These are phyloP conservation scores for Agapornis roseicollis DNA, from an alignment of 2,113 vertebrate genomes.

Conservation along the genomic window DNA sequence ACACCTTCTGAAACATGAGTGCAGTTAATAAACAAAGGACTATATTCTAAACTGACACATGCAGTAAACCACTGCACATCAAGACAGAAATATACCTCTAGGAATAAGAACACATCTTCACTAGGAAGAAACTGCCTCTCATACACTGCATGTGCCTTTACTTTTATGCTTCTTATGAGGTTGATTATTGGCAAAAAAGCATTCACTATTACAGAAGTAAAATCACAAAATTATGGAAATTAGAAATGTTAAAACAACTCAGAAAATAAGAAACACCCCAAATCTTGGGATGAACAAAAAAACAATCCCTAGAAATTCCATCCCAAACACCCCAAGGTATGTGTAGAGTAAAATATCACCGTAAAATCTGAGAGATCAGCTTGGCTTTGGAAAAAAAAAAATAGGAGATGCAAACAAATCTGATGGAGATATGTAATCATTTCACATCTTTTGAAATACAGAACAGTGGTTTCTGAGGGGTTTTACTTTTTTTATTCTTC, in stretches of 20 bases:
- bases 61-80: background rate
- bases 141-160: background rate
- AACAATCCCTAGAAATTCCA: background rate
- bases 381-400: background rate
- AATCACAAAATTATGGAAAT: background rate
- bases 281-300: background rate
- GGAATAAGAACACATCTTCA: background rate
- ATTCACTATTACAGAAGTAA: background rate
- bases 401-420: background rate
- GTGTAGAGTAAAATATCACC: background rate
- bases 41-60: background rate
- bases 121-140: background rate
- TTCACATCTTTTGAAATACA: conserved; percentile 10
- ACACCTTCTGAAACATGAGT: conserved; percentile 5
- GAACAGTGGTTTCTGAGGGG: background rate
- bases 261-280: background rate
- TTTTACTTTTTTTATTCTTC: conserved; percentile 9
- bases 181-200: background rate
- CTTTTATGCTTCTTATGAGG: background rate
- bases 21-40: conserved; percentile 30
- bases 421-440: background rate
- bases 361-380: background rate
- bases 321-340: background rate
- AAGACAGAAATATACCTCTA: background rate
- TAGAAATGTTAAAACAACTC: background rate